Evolutionary conservation across 2,113 vertebrate genomes (phyloP), one percentile per base, ranked within the genome.

Genomic region (Burhinus oedicnemus): DNA sequence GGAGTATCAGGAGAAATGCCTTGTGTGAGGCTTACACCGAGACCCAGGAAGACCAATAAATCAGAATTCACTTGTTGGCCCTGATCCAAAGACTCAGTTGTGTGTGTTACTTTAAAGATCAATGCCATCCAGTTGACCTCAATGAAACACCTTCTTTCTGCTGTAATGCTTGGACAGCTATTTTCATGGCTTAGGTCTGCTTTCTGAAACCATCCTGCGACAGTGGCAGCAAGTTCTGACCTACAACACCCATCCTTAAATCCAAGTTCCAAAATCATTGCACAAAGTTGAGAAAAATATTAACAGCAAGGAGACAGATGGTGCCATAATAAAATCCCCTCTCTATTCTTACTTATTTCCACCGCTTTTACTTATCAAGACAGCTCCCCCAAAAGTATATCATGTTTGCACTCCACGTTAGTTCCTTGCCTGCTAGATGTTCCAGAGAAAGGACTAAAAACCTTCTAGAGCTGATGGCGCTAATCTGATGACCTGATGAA

Each of bases 241-340:
- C 71, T 20, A 2, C 76, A 60, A 3, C 66, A 51, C 3, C 22
- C 88, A 44, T 5, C 80, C 77, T 40, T 4, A 7, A 38, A 32
- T 17, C 36, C 38, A 5, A 9, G 5, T n/a, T 6, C 45, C 30
- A 52, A 91, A 75, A 66, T 21, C 12, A 2, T 54, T 36, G 76
- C 47, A 52, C 58, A 27, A 45, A 72, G 40, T 62, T 49, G 54
- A 90, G 44, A 61, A 84, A 76, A 64, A 78, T 58, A 74, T 51
- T 51, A 91, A 34, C 68, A 60, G 51, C 45, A 1, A 90, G 42
- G 68, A 94, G 83, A 89, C 92, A 93, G 93, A 89, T 74, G 87
- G 94, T 86, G 64, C 83, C 68, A 86, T 30, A 71, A 92, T 34
- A 51, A 92, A 94, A 90, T 55, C 55, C 82, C 45, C 55, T 91